phyloP scores from a whole-genome alignment of 2,888 invertebrate genomes.

The Chaetogeoica ovagalla region DNA sequence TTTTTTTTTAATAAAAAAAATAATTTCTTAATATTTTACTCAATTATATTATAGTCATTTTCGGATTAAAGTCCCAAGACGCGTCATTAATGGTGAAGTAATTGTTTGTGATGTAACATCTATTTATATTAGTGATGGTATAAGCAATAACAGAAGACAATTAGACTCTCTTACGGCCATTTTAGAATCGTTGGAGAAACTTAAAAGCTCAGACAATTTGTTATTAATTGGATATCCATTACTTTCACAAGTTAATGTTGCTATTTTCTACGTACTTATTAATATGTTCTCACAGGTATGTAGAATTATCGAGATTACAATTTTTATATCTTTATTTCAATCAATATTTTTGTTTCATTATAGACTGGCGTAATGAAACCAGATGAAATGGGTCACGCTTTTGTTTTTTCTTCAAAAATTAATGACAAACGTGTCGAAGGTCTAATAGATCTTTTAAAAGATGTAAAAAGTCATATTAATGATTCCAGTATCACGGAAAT shows the following conservation, averaged over 20 bases:
- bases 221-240: conserved; percentile 62
- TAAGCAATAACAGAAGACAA: conserved; percentile 40
- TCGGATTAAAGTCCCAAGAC: conserved; percentile 39
- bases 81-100: conserved; percentile 10
- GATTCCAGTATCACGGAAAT: conserved; percentile 40
- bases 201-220: conserved; percentile 54
- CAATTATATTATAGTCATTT: no score
- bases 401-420: conserved; percentile 37
- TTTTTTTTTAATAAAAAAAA: no score
- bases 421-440: background rate
- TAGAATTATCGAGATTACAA: no score
- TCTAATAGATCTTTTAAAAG: conserved; percentile 26
- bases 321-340: no score
- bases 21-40: no score
- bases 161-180: conserved; percentile 24
- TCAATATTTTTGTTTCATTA: no score
- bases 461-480: conserved; percentile 41
- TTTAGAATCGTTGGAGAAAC: conserved; percentile 30
- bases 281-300: no score
- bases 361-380: no score
- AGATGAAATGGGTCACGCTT: conserved; percentile 49
- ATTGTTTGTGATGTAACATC: conserved; percentile 44
- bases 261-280: conserved; percentile 66
- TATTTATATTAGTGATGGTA: conserved; percentile 37
- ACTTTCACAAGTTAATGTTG: conserved; percentile 69